Percentiles rank a stretch among this genome's conserved stretches.
Conservation (phyloP, 2,888 invertebrate species). For the Unio delphinus region DNA sequence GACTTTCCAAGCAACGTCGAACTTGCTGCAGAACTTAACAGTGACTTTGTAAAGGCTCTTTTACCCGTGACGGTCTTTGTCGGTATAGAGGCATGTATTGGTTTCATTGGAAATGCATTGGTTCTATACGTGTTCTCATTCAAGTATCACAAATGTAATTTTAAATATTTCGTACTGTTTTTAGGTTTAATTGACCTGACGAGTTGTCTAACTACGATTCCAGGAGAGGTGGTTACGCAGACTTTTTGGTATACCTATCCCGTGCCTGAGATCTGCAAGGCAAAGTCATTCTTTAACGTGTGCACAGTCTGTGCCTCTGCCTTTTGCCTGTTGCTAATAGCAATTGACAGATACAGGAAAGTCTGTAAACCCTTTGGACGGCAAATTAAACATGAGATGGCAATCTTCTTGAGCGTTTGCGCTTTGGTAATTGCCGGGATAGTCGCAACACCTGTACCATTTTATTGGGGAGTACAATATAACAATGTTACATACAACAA, state of each 20-base stretch:
- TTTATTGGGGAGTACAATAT: slow-evolving; percentile 8
- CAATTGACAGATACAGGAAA: slow-evolving; percentile 42
- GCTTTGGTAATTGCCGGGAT: slow-evolving; percentile 1
- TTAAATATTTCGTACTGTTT: slow-evolving; percentile 29
- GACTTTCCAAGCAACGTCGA: background rate
- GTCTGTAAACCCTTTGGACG: slow-evolving; percentile 37
- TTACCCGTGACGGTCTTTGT: slow-evolving; percentile 23
- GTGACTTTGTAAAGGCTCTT: slow-evolving; percentile 15
- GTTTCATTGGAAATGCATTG: slow-evolving; percentile 26
- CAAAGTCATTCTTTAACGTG: slow-evolving; percentile 2
- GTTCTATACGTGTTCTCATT: slow-evolving; percentile 26
- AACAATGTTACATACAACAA: background rate
- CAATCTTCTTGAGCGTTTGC: background rate
- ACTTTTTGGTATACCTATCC: slow-evolving; percentile 5
- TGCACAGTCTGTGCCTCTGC: slow-evolving; percentile 20
- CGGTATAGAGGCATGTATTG: slow-evolving; percentile 18
- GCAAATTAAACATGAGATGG: background rate
- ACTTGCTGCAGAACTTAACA: slow-evolving; percentile 13
- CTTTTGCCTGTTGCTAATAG: slow-evolving; percentile 35
- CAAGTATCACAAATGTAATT: slow-evolving; percentile 24
- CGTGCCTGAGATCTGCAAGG: slow-evolving; percentile 1
- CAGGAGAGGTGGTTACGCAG: slow-evolving; percentile 4
- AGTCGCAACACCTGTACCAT: slow-evolving; percentile 3
- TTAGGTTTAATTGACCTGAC: slow-evolving; percentile 20
- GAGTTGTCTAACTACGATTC: background rate